Evolutionary conservation across 2,113 vertebrate species (phyloP).

Genomic region (Ctenomys sociabilis): DNA sequence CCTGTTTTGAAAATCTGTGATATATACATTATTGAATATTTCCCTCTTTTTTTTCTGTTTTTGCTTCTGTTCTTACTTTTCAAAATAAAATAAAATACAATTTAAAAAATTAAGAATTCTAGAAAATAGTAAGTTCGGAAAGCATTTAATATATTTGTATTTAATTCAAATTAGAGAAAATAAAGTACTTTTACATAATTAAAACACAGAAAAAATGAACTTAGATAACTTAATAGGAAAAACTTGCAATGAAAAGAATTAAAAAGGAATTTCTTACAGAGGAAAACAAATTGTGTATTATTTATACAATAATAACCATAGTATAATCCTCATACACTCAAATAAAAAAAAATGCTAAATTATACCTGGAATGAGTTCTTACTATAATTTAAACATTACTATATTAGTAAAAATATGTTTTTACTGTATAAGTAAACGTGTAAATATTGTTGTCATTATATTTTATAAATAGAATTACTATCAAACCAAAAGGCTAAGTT

Average conservation of each 20-base stretch:
- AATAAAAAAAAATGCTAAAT: neutral
- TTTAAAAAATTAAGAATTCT: too few relatives aligned
- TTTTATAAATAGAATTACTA: neutral
- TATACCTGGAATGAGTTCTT: neutral
- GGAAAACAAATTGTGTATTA: neutral
- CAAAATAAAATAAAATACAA: too few relatives aligned
- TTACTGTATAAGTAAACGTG: neutral
- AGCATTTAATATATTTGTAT: neutral
- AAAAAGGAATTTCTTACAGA: neutral
- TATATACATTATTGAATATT: too few relatives aligned
- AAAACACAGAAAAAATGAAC: neutral
- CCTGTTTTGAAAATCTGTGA: too few relatives aligned
- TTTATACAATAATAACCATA: neutral
- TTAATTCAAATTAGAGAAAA: neutral
- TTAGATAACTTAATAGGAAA: neutral
- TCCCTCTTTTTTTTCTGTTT: too few relatives aligned
- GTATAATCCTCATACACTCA: neutral
- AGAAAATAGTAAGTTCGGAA: neutral
- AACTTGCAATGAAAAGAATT: neutral
- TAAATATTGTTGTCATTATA: neutral
- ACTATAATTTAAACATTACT: neutral
- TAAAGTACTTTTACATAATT: neutral
- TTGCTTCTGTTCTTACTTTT: too few relatives aligned
- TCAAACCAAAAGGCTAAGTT: neutral
- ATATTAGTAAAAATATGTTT: slow-evolving; percentile 29